Evolutionary conservation across 2,797 vertebrate species (phyloP).

Genomic region (Chromobotia macracanthus): DNA sequence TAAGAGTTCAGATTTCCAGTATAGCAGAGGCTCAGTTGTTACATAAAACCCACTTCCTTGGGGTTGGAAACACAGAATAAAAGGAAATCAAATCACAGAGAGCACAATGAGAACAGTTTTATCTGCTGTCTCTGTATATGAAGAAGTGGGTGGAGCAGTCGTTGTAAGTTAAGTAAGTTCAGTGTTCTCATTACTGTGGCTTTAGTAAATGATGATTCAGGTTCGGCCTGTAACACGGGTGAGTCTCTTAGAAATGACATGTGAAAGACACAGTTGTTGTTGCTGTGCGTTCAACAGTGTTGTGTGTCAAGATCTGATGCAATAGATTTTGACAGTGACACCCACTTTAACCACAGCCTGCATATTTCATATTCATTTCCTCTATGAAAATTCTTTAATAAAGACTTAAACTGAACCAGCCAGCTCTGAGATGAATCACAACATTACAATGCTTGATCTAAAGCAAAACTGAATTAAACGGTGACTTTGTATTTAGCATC

Average conservation of each 20-base stretch:
- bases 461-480: background rate
- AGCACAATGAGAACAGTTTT: background rate
- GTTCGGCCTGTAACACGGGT: conserved; percentile 24
- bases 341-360: background rate
- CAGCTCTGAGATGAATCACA: background rate
- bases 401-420: background rate
- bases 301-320: background rate
- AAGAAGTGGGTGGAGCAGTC: conserved; percentile 17
- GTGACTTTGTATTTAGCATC: too few species aligned
- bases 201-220: conserved; percentile 9
- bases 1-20: background rate
- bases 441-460: background rate
- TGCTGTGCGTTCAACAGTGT: background rate
- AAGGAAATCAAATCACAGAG: background rate
- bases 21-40: background rate
- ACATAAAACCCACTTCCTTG: background rate
- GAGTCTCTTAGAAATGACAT: background rate
- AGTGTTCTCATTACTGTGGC: background rate
- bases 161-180: background rate
- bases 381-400: background rate
- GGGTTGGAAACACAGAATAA: background rate
- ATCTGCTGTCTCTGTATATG: conserved; percentile 10
- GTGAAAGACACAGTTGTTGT: background rate
- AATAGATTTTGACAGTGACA: background rate
- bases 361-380: background rate